Conservation (phyloP, 1,140 invertebrate genomes). For the Apis laboriosa region DNA sequence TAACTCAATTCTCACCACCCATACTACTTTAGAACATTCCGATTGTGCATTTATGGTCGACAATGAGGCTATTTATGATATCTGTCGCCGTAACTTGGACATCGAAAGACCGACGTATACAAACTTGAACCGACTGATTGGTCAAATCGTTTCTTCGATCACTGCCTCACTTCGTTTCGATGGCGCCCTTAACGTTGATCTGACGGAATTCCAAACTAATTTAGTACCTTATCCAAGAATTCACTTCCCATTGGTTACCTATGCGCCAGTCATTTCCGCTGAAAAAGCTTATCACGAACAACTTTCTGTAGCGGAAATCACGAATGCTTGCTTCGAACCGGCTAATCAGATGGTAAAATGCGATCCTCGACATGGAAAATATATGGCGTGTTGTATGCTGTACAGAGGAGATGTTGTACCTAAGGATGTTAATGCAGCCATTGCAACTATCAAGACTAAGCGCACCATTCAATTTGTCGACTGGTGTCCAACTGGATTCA, state of each 20-base stretch:
- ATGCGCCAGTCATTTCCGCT: constrained; percentile 61
- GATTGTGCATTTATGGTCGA: constrained; percentile 87
- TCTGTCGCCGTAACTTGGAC: constrained; percentile 88
- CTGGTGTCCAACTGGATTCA: constrained; percentile 85
- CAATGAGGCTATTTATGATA: constrained; percentile 90
- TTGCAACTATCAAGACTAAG: constrained; percentile 56
- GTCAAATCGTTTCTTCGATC: constrained; percentile 79
- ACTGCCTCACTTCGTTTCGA: constrained; percentile 74
- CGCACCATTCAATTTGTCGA: constrained; percentile 83
- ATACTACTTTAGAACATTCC: constrained; percentile 87
- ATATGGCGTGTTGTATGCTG: constrained; percentile 85
- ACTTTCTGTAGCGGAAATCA: constrained; percentile 55
- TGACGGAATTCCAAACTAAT: constrained; percentile 58
- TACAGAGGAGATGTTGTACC: constrained; percentile 85
- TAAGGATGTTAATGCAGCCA: constrained; percentile 84
- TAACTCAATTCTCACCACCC: constrained; percentile 69
- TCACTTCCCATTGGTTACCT: constrained; percentile 61
- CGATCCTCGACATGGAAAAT: constrained; percentile 77
- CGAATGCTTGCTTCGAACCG: constrained; percentile 86
- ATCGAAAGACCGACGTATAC: constrained; percentile 82
- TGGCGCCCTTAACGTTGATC: constrained; percentile 52
- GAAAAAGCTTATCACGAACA: constrained; percentile 64
- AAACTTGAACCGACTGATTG: constrained; percentile 50
- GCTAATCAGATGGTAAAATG: constrained; percentile 86
- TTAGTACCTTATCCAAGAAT: constrained; percentile 73